phyloP scores from a whole-genome alignment of 2,888 invertebrate genomes.

The Cacoxenus indagator region DNA sequence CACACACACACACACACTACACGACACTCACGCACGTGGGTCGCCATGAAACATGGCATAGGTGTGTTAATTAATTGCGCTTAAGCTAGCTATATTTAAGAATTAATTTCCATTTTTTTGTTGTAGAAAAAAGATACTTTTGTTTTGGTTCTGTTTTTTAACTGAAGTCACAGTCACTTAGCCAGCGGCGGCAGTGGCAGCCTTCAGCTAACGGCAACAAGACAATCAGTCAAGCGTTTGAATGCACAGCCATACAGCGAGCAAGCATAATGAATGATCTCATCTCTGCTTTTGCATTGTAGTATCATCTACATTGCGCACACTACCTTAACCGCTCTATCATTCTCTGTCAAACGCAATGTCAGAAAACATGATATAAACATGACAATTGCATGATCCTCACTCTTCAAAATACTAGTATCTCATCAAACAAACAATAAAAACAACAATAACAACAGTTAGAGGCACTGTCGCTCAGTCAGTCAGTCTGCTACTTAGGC shows the following conservation, averaged over 20 bases:
- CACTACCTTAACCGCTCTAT: too few species aligned
- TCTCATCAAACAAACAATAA: neutral
- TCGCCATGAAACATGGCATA: slow-evolving; percentile 22
- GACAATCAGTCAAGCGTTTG: neutral
- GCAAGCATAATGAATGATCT: neutral
- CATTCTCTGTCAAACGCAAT: neutral
- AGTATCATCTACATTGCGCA: neutral
- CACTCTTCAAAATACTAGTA: slow-evolving; percentile 10
- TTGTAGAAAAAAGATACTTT: neutral
- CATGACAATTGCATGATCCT: slow-evolving; percentile 20
- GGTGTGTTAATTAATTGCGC: slow-evolving; percentile 56
- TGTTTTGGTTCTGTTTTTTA: neutral
- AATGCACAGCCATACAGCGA: too few species aligned
- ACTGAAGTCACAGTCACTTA: too few species aligned
- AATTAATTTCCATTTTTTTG: neutral
- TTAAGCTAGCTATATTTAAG: neutral
- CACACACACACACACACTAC: too few species aligned
- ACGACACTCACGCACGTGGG: slow-evolving; percentile 33
- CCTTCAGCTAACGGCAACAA: slow-evolving; percentile 4
- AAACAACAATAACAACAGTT: neutral
- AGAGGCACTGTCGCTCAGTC: neutral
- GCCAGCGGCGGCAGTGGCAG: too few species aligned
- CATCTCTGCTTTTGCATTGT: slow-evolving; percentile 10
- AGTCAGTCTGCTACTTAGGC: too few species aligned
- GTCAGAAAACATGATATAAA: slow-evolving; percentile 10